A percentile compares a stretch with the other conserved stretches of the same genome.
These are phyloP conservation scores for Aurelia sp. DNA, from an alignment of 30 jellyfish, hydroid and myxozoan genomes.

Conservation along the genomic window DNA sequence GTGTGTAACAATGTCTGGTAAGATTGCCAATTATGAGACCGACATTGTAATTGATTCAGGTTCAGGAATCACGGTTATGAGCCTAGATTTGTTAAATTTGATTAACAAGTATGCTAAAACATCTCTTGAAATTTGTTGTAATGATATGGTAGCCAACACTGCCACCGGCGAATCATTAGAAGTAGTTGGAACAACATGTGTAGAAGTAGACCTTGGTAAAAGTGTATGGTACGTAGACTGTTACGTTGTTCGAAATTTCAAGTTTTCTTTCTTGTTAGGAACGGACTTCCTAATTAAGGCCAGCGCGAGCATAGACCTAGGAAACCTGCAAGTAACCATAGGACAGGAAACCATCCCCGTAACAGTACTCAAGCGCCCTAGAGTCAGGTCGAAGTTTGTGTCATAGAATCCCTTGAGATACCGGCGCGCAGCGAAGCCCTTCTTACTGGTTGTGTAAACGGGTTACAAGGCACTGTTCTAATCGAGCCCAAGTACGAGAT, in stretches of 20 bases:
- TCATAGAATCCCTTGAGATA: conserved; percentile 22
- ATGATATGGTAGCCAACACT: conserved; percentile 11
- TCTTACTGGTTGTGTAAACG: too few species aligned
- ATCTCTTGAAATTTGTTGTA: not conserved
- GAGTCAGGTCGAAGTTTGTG: conserved; percentile 5
- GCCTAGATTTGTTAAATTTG: conserved; percentile 18
- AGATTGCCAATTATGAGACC: conserved; percentile 10
- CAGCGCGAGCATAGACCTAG: conserved; percentile 18
- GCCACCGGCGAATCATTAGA: conserved; percentile 18
- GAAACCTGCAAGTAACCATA: conserved; percentile 1
- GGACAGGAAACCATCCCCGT: conserved; percentile 9
- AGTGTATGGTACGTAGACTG: conserved; percentile 28
- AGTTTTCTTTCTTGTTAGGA: conserved; percentile 22
- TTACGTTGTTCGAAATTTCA: conserved; percentile 18
- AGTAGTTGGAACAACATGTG: conserved; percentile 33
- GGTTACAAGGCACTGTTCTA: too few species aligned
- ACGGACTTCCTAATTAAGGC: conserved; percentile 43
- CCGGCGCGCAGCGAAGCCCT: too few species aligned
- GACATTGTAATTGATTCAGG: conserved; percentile 58
- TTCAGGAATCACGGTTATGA: conserved; percentile 32
- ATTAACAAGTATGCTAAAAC: conserved; percentile 15
- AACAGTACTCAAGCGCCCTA: conserved; percentile 18
- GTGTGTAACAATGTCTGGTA: conserved; percentile 31
- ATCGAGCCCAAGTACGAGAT: too few species aligned
- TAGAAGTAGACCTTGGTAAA: conserved; percentile 39